phyloP scores from a whole-genome alignment of 2,888 invertebrate genomes.

The Drosophila antonietae region DNA sequence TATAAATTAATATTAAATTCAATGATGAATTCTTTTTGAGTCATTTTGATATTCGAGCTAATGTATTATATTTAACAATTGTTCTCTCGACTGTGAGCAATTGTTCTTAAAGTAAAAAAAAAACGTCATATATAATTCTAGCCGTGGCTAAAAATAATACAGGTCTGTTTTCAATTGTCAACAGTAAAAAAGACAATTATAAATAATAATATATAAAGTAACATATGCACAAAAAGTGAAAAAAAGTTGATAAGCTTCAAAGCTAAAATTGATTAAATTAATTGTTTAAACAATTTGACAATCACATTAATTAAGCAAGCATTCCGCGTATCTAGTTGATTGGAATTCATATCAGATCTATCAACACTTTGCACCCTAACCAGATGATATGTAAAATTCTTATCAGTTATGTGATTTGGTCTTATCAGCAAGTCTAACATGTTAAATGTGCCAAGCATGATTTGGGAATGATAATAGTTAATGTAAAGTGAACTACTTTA shows the following conservation, averaged over 20 bases:
- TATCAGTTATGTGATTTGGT: conserved; percentile 1
- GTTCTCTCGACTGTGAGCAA: background rate
- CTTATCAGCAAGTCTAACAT: conserved; percentile 6
- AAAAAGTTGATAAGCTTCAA: background rate
- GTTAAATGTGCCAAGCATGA: background rate
- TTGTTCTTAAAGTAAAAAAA: background rate
- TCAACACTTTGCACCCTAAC: background rate
- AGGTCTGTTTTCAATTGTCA: conserved; percentile 6
- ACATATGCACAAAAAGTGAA: background rate
- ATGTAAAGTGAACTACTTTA: conserved; percentile 82
- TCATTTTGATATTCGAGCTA: background rate
- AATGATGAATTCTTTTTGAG: background rate
- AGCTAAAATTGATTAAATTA: conserved; percentile 21
- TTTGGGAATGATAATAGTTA: background rate
- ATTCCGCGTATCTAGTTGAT: conserved; percentile 10
- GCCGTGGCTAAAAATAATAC: background rate
- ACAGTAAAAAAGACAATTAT: background rate
- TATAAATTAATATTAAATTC: background rate
- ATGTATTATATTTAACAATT: background rate
- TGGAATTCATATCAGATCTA: conserved; percentile 20
- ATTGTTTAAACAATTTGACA: conserved; percentile 24
- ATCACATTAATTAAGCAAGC: conserved; percentile 16
- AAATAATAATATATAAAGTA: background rate
- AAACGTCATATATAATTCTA: background rate
- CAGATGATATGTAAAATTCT: conserved; percentile 1